phyloP scores from a whole-genome alignment of 2,797 vertebrate species.

The Xenentodon cancila region DNA sequence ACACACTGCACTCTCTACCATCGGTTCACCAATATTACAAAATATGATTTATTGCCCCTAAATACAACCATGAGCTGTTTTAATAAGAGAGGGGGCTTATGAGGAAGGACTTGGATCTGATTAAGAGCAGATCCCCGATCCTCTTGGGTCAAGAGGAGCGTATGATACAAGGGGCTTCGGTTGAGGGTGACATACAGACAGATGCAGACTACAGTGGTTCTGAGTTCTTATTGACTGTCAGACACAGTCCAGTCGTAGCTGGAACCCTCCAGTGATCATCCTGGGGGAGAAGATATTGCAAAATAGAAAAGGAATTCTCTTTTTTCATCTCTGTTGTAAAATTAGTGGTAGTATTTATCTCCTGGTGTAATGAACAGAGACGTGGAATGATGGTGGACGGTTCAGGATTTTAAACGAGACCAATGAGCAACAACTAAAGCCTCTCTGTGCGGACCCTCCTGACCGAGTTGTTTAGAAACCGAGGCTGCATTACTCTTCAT shows the following conservation, averaged over 20 bases:
- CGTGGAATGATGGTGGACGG: conserved; percentile 46
- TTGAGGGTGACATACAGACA: conserved; percentile 25
- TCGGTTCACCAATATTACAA: conserved; percentile 67
- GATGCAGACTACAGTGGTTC: conserved; percentile 47
- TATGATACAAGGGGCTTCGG: conserved; percentile 37
- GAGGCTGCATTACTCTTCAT: conserved; percentile 56
- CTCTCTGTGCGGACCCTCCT: conserved; percentile 40
- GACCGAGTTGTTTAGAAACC: conserved; percentile 57
- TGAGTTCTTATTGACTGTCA: conserved; percentile 43
- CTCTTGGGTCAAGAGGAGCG: conserved; percentile 59
- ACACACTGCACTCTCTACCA: conserved; percentile 32
- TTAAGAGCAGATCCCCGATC: conserved; percentile 77
- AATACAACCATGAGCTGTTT: conserved; percentile 70
- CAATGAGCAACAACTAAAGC: conserved; percentile 56
- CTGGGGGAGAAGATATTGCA: conserved; percentile 63
- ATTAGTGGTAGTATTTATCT: conserved; percentile 66
- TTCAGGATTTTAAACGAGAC: conserved; percentile 56
- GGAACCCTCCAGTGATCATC: conserved; percentile 26
- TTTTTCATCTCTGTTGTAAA: conserved; percentile 48
- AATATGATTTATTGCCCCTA: conserved; percentile 78
- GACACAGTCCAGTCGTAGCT: conserved; percentile 46
- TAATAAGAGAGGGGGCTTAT: conserved; percentile 80
- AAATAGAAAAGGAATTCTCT: conserved; percentile 57
- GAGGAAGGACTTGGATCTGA: conserved; percentile 76
- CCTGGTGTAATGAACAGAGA: conserved; percentile 55